phyloP scores from a whole-genome alignment of 2,888 invertebrate species.

The Phrixothrix hirtus region DNA sequence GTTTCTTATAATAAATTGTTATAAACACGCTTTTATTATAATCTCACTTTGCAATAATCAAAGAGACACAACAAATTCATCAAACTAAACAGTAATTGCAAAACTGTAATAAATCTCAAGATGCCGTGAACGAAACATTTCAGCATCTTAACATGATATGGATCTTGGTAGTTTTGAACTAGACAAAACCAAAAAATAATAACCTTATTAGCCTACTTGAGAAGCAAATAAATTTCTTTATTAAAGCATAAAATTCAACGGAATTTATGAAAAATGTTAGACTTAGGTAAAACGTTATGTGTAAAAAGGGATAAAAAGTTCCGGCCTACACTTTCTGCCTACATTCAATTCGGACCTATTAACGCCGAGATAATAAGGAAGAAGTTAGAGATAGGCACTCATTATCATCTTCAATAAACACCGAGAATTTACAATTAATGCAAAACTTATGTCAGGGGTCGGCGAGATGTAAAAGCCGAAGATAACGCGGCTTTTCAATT shows the following conservation, averaged over 20 bases:
- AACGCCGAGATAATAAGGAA: constrained; percentile 42
- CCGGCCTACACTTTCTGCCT: constrained; percentile 29
- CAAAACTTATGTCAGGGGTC: constrained; percentile 37
- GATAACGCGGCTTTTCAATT: constrained; percentile 27
- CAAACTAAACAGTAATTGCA: too few species aligned
- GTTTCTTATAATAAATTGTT: too few species aligned
- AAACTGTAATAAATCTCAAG: too few species aligned
- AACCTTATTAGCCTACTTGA: background rate
- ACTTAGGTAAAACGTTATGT: constrained; percentile 14
- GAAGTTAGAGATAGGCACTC: constrained; percentile 39
- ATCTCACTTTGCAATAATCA: too few species aligned
- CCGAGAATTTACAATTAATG: constrained; percentile 38
- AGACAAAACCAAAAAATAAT: too few species aligned
- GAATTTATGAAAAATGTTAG: constrained; percentile 6
- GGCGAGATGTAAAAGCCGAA: constrained; percentile 33
- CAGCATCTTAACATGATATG: too few species aligned
- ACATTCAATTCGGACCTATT: constrained; percentile 37
- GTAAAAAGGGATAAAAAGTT: constrained; percentile 21
- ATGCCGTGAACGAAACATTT: too few species aligned
- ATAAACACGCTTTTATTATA: too few species aligned
- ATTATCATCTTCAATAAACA: constrained; percentile 38
- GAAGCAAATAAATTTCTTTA: too few species aligned
- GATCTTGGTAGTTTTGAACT: too few species aligned
- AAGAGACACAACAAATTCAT: too few species aligned
- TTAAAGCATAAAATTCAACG: constrained; percentile 1